Base-by-base conservation (phyloP, 2,797 vertebrate genomes). In the Ctenochaetus hawaiiensis region DNA sequence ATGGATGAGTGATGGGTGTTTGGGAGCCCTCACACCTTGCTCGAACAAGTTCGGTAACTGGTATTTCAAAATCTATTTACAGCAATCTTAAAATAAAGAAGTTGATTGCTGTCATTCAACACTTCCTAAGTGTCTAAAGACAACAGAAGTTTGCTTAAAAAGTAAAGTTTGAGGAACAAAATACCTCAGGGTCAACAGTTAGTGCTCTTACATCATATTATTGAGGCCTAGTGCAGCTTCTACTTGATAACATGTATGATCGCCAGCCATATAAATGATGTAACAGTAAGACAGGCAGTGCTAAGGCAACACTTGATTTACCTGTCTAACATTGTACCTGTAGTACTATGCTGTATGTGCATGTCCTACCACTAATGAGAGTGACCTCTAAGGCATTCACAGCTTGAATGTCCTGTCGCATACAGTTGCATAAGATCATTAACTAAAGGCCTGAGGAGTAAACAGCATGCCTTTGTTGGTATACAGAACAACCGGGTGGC, bases 391-490 rank as follows among this genome's bases (percentile, higher is more conserved):
- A 76, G 51, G 65, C 23, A 41, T 48, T 58, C 20, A 49, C 51
- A 63, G 59, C 23, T 23, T 37, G 23, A 53, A 71, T 49, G 34
- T 79, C 47, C 52, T 56, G 65, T 18, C 0, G 0, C 41, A 61
- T 13, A 10, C 54, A 22, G 51, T 87, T 89, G 67, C 75, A 34
- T 83, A 87, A 87, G 70, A 57, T 72, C 67, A 72, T 85, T 85
- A 81, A 67, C 22, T 39, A 13, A 82, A 77, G 61, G 43, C 52
- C 62, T 44, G n/a, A 11, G 41, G 72, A 34, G 64, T 83, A 53
- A 80, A 84, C 80, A 80, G 56, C 0, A 0, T 37, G 58, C 26
- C 47, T 44, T 58, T 87, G 78, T 82, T 80, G 68, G 49, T 77
- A 77, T 65, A 75, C 76, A 80, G 64, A 78, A 45, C 59, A 65